Conservation (phyloP, 2,113 vertebrate genomes). For the Callorhinus ursinus region DNA sequence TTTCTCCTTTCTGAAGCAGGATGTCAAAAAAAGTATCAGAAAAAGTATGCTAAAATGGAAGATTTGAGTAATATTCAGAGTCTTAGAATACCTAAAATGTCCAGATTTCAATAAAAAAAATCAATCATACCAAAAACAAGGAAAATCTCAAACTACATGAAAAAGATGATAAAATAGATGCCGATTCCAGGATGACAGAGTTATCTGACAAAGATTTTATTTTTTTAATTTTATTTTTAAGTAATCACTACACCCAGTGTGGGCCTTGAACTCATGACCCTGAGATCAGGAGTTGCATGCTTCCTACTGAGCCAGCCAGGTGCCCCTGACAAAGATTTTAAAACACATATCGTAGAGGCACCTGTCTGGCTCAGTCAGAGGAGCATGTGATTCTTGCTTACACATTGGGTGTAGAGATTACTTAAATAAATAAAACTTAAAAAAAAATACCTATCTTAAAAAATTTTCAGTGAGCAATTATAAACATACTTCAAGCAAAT, state of each 20-base stretch:
- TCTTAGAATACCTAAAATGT: neutral
- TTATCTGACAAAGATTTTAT: neutral
- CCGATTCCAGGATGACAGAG: neutral
- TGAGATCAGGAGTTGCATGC: neutral
- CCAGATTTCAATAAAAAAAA: neutral
- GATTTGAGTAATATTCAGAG: neutral
- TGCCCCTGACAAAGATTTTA: neutral
- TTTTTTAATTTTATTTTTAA: neutral
- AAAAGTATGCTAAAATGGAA: neutral
- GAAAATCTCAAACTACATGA: neutral
- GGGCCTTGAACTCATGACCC: neutral
- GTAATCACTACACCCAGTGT: neutral
- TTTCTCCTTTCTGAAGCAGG: neutral
- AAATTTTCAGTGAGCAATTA: neutral
- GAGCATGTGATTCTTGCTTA: neutral
- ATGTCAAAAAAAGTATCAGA: neutral
- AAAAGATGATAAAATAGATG: neutral
- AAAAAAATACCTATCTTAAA: neutral
- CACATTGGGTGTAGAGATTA: neutral
- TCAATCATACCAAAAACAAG: neutral
- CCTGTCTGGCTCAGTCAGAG: neutral
- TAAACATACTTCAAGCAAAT: neutral
- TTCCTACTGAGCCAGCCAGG: neutral
- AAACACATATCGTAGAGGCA: neutral
- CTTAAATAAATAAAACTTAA: neutral